phyloP scores from a whole-genome alignment of 2,888 invertebrate genomes.

The Scaptomyza parva region DNA sequence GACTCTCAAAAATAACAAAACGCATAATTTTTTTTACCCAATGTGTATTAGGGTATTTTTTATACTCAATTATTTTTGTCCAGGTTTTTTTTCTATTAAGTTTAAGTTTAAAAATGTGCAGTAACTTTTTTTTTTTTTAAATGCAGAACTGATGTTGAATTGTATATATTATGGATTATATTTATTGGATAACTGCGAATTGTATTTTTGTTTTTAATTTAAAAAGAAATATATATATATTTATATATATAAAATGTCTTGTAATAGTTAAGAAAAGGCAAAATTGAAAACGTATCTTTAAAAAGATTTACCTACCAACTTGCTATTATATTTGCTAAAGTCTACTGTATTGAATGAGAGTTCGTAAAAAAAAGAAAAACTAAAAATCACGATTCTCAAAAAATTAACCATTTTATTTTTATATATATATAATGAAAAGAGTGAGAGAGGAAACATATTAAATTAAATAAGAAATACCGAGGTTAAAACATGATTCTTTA shows the following conservation, averaged over 20 bases:
- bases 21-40: neutral
- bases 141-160: neutral
- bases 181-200: neutral
- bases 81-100: neutral
- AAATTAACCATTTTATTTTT: too few species aligned
- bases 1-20: neutral
- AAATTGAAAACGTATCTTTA: neutral
- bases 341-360: slow-evolving; percentile 1
- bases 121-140: neutral
- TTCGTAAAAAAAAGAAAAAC: neutral
- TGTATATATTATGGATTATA: slow-evolving; percentile 1
- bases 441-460: too few species aligned
- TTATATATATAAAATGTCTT: neutral
- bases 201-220: neutral
- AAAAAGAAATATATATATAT: neutral
- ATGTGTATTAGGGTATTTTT: neutral
- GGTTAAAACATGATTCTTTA: too few species aligned
- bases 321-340: neutral
- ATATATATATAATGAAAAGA: too few species aligned
- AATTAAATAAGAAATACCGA: neutral
- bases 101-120: slow-evolving; percentile 2
- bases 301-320: neutral
- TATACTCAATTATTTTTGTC: slow-evolving; percentile 1
- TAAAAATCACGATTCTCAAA: neutral
- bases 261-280: neutral